phyloP scores from a whole-genome alignment of 2,113 vertebrate genomes.

The Hypomesus transpacificus region DNA sequence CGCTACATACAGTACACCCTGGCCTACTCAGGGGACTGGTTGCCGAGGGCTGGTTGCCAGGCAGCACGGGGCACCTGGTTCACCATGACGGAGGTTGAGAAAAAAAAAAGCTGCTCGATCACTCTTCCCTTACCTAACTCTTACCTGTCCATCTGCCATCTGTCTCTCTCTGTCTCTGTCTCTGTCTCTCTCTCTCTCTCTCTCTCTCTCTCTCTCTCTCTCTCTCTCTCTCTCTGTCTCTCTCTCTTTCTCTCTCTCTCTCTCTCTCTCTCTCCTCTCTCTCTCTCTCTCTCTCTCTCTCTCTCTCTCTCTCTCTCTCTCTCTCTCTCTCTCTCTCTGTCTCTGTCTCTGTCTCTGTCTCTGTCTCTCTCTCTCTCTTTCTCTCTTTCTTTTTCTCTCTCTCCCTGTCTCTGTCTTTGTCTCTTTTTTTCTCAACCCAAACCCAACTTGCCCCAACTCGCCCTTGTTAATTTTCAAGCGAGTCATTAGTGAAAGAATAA shows the following conservation, averaged over 20 bases:
- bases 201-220: background rate
- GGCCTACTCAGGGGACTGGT: background rate
- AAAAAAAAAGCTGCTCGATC: constrained; percentile 6
- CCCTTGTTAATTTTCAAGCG: constrained; percentile 35
- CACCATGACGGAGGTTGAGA: constrained; percentile 24
- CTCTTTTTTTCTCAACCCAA: constrained; percentile 1
- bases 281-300: constrained; percentile 18
- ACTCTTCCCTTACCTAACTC: constrained; percentile 19
- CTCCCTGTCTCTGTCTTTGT: background rate
- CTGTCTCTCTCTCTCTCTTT: background rate
- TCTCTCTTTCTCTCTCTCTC: too few species aligned
- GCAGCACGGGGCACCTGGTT: constrained; percentile 39
- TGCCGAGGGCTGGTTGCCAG: constrained; percentile 32
- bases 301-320: constrained; percentile 5
- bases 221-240: background rate
- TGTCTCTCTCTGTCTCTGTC: background rate
- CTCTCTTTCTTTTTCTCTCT: constrained; percentile 1
- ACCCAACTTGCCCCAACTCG: constrained; percentile 18
- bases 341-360: background rate
- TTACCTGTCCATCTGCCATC: background rate
- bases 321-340: background rate
- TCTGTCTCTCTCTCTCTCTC: background rate
- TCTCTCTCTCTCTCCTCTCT: background rate
- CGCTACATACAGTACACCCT: too few species aligned
- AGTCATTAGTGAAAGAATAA: constrained; percentile 9